A percentile compares a stretch with the other conserved stretches of the same genome.
These are phyloP conservation scores for Pocillopora verrucosa DNA, from an alignment of 64 coral and sea anemone genomes.

Conservation along the genomic window DNA sequence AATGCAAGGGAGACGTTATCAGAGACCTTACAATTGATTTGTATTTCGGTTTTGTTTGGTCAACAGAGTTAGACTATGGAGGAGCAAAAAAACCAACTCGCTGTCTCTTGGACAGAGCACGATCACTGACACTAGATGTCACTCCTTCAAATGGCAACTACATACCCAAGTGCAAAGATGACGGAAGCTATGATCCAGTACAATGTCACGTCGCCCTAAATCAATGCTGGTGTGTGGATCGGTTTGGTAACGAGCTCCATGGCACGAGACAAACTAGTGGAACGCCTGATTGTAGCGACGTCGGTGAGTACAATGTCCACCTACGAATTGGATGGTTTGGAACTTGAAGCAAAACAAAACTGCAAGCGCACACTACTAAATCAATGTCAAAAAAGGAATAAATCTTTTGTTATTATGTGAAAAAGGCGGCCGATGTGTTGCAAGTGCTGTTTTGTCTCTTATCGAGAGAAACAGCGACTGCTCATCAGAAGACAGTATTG, in stretches of 20 bases:
- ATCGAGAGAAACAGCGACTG: too few relatives aligned
- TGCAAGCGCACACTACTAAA: too few relatives aligned
- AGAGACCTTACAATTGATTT: too few relatives aligned
- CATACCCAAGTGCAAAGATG: slow-evolving; percentile 62
- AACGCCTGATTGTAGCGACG: slow-evolving; percentile 14
- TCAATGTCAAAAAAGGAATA: too few relatives aligned
- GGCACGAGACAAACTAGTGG: slow-evolving; percentile 33
- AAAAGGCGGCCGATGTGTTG: too few relatives aligned
- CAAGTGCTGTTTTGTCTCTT: too few relatives aligned
- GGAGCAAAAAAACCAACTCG: not conserved
- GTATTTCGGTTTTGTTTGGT: not conserved
- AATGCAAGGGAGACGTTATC: too few relatives aligned
- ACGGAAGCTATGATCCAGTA: slow-evolving; percentile 53
- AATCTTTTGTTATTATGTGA: too few relatives aligned
- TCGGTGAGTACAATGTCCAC: slow-evolving; percentile 12
- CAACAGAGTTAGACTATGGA: not conserved
- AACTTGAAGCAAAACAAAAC: too few relatives aligned
- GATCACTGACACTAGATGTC: slow-evolving; percentile 5
- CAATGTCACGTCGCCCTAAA: slow-evolving; percentile 61
- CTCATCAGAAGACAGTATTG: too few relatives aligned
- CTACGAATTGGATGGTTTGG: not conserved
- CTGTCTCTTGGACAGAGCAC: slow-evolving; percentile 32
- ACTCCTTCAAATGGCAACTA: slow-evolving; percentile 6
- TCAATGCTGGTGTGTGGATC: slow-evolving; percentile 83
- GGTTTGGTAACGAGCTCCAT: slow-evolving; percentile 54